A percentile compares a stretch with the other conserved stretches of the same genome.
Evolutionary conservation across 2,797 vertebrate genomes (phyloP).

Genomic region (Ataeniobius toweri): DNA sequence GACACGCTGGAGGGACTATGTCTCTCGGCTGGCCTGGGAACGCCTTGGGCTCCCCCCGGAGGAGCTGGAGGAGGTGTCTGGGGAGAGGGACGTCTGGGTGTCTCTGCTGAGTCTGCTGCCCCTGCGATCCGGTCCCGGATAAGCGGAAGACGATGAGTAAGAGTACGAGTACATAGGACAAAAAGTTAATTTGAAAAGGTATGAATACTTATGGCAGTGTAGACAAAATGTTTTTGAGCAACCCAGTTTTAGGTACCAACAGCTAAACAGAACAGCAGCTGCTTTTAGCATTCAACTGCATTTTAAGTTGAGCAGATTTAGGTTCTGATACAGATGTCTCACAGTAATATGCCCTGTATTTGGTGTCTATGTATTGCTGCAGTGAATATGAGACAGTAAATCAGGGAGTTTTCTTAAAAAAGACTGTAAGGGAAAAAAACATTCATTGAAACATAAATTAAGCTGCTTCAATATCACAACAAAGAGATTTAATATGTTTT

Average conservation of each 20-base stretch:
- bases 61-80: too few species aligned
- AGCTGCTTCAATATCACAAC: neutral
- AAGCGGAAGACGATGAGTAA: too few species aligned
- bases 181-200: too few species aligned
- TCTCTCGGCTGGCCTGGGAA: too few species aligned
- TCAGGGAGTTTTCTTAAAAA: neutral
- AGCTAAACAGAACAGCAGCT: conserved; percentile 7
- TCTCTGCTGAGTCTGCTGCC: too few species aligned
- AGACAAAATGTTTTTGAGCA: conserved; percentile 1
- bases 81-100: too few species aligned
- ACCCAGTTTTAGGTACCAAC: neutral
- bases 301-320: conserved; percentile 31
- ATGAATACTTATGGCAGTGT: too few species aligned
- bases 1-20: too few species aligned
- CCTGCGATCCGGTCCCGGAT: too few species aligned
- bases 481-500: too few species aligned
- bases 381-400: conserved; percentile 7
- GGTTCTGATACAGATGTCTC: conserved; percentile 28
- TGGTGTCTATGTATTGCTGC: conserved; percentile 36
- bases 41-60: too few species aligned
- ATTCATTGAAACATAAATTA: neutral
- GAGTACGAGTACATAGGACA: too few species aligned
- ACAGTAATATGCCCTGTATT: conserved; percentile 19
- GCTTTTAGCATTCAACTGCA: conserved; percentile 24
- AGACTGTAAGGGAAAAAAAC: neutral